Base-by-base conservation (phyloP, 1,140 invertebrate species). In the Drepana arcuata region DNA sequence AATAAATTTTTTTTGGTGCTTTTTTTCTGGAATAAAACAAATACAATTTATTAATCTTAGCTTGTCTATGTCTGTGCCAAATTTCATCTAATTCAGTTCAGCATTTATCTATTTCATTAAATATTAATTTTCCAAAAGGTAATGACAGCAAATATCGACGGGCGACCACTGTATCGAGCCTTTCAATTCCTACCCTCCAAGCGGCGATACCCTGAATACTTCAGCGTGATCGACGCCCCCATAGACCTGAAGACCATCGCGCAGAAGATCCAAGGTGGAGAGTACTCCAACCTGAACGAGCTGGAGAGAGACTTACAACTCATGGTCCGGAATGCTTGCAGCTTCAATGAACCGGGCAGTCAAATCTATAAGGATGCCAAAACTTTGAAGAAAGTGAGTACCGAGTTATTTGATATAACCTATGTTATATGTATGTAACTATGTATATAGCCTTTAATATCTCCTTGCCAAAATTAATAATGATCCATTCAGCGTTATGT, bases 361-460 rank as follows among this genome's bases (percentile, higher is more conserved):
- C 90, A 93, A 68, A 98, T 99, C 52, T 99, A 98, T 66, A 98
- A 96, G 79, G 95, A 98, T 85, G 96, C 96, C 0, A 95, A 95
- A 70, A 84, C 91, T 7, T 72, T 98, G 26, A 94, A 94, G 62
- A 96, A 95, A 72, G 89, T 92, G 51, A 47, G 38, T 40, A 14
- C n/a, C 23, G 5, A 13, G 2, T 16, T 27, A 11, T 9, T 35
- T n/a, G n/a, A n/a, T n/a, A n/a, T n/a, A n/a, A n/a, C n/a, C n/a
- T n/a, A n/a, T n/a, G n/a, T n/a, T n/a, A n/a, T n/a, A n/a, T n/a
- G n/a, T n/a, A n/a, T n/a, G 2, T 14, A 11, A 13, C 7, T n/a
- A 30, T 9, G 14, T 37, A 14, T 7, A 34, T 24, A 16, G n/a
- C n/a, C n/a, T n/a, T n/a, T n/a, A n/a, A n/a, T n/a, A n/a, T n/a